These are phyloP conservation scores for Ischnus inquisitorius DNA, from an alignment of 2,888 invertebrate species.

Conservation along the genomic window DNA sequence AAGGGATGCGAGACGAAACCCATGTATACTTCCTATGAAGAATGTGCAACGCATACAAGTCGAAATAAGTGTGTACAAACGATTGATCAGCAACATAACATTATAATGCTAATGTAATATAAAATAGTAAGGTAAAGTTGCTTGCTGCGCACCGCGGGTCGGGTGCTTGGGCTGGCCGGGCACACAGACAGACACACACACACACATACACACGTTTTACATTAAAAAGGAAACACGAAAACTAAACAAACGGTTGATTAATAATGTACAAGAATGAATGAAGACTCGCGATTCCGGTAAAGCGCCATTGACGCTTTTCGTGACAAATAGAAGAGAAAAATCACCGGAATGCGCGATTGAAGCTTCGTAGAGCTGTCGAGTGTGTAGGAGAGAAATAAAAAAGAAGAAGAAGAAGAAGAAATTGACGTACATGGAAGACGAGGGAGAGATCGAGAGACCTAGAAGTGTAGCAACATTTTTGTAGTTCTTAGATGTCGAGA, in stretches of 20 bases:
- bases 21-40: neutral
- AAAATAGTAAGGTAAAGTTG: slow-evolving; percentile 82
- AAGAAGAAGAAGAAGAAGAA: slow-evolving; percentile 1
- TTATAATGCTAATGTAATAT: slow-evolving; percentile 78
- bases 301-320: slow-evolving; percentile 36
- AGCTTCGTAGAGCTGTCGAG: slow-evolving; percentile 58
- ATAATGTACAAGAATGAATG: slow-evolving; percentile 41
- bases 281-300: slow-evolving; percentile 38
- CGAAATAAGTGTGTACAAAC: slow-evolving; percentile 38
- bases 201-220: slow-evolving; percentile 28
- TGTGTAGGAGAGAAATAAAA: slow-evolving; percentile 28
- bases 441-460: slow-evolving; percentile 60
- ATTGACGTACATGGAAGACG: slow-evolving; percentile 39
- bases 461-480: slow-evolving; percentile 67
- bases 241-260: slow-evolving; percentile 14
- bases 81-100: slow-evolving; percentile 55
- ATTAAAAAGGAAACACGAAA: slow-evolving; percentile 8
- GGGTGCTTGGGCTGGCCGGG: slow-evolving; percentile 83
- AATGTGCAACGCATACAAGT: slow-evolving; percentile 45
- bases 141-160: slow-evolving; percentile 83
- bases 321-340: slow-evolving; percentile 49
- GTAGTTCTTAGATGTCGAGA: slow-evolving; percentile 66
- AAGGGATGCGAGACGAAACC: neutral
- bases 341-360: slow-evolving; percentile 49
- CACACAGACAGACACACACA: slow-evolving; percentile 63